Evolutionary conservation across 1,140 invertebrate species (phyloP).

Genomic region (Leptinotarsa undecemlineata): DNA sequence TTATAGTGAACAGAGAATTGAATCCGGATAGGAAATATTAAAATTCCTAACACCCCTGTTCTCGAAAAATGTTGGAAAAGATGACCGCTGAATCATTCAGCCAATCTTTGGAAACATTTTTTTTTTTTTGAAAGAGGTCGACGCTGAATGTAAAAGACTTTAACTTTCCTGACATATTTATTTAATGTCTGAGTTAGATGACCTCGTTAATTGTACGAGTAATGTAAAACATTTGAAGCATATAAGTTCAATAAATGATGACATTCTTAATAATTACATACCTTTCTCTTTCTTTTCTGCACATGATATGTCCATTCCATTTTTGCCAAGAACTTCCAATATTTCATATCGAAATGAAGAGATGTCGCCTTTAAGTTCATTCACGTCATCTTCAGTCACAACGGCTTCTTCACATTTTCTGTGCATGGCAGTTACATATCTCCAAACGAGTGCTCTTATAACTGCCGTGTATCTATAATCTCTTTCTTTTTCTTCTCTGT

Average conservation of each 20-base stretch:
- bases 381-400: slow-evolving; percentile 90
- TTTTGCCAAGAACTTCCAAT: slow-evolving; percentile 78
- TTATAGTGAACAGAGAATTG: no score
- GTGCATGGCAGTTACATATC: slow-evolving; percentile 80
- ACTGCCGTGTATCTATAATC: slow-evolving; percentile 75
- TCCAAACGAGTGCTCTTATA: slow-evolving; percentile 81
- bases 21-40: no score
- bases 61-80: no score
- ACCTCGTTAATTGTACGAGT: neutral
- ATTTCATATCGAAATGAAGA: slow-evolving; percentile 81
- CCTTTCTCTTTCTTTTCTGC: slow-evolving; percentile 72
- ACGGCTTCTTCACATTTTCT: slow-evolving; percentile 72
- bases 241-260: no score
- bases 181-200: no score
- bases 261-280: slow-evolving; percentile 44
- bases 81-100: no score
- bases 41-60: no score
- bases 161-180: no score
- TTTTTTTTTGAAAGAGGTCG: no score
- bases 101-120: no score
- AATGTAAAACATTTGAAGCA: no score
- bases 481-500: slow-evolving; percentile 63
- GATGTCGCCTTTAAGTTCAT: slow-evolving; percentile 90
- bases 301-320: slow-evolving; percentile 76
- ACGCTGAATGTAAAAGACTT: no score